phyloP scores from a whole-genome alignment of 2,888 invertebrate species.

The Tolmerus cingulatus region DNA sequence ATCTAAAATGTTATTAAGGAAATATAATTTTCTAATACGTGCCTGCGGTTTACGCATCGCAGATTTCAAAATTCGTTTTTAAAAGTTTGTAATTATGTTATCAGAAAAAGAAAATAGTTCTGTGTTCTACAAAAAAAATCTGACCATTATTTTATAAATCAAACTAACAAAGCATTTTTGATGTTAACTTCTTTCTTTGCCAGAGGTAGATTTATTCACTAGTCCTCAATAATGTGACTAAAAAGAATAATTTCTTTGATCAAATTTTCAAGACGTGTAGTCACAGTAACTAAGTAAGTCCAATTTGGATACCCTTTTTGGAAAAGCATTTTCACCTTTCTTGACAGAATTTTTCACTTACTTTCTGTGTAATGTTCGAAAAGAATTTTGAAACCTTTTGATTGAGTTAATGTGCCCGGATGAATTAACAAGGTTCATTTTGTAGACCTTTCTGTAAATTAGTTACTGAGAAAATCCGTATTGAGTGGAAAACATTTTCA shows the following conservation, averaged over 20 bases:
- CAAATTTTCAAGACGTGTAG: not conserved
- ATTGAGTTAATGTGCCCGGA: not conserved
- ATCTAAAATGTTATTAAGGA: too few species aligned
- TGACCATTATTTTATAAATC: not conserved
- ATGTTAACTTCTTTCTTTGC: not conserved
- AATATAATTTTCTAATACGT: too few species aligned
- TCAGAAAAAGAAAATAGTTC: too few species aligned
- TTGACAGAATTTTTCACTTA: not conserved
- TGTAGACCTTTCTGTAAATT: not conserved
- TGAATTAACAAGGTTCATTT: not conserved
- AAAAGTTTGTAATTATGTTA: too few species aligned
- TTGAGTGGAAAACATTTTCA: not conserved
- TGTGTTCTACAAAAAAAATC: too few species aligned
- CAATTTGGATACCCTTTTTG: not conserved
- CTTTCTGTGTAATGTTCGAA: not conserved
- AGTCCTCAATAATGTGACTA: not conserved
- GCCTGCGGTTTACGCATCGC: too few species aligned
- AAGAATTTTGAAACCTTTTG: not conserved
- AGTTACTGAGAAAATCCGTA: not conserved
- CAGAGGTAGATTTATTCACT: not conserved
- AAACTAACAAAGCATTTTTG: not conserved
- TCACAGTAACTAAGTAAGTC: not conserved
- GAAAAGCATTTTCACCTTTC: not conserved
- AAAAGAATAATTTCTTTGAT: not conserved
- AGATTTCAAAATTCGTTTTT: too few species aligned